Evolutionary conservation across 2,113 vertebrate genomes (phyloP), one percentile per base, ranked within the genome.

Genomic region (Illadopsis cleaveri): DNA sequence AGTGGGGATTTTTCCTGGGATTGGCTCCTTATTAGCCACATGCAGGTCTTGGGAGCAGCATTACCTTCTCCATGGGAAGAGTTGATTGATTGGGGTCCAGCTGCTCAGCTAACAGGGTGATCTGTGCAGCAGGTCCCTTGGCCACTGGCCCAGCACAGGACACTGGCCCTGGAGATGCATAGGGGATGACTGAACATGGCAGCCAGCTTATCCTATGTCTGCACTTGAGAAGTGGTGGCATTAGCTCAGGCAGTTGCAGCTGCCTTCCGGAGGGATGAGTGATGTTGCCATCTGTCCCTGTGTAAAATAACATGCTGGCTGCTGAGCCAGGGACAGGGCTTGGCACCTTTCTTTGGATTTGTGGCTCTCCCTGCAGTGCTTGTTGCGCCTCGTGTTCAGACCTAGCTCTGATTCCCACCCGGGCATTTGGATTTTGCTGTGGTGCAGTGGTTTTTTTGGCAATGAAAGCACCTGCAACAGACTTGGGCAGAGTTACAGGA

Each of bases 21-120:
- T 30, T 66, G 54, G 30, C 53, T 83, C 80, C 40, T 23, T 45
- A 31, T 40, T 61, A 48, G 15, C 27, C 14, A 2, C 10, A 11
- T 0, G 0, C 33, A 27, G 20, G 30, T 44, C 30, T 82, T 1
- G 1, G 53, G 33, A 51, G 23, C 20, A 28, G 51, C 79, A 42
- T 78, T 60, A 21, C 56, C 40, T 45, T 50, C 68, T 11, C 58
- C 24, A 33, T 1, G 0, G 64, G 56, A 61, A 64, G 57, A n/a
- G 12, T 23, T 16, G 37, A 24, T 50, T 56, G 23, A n/a, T 14
- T 0, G 0, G 30, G 25, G 16, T 12, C 57, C 71, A 33, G 50
- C 70, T 82, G 86, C 3, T 57, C 60, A 40, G 44, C 23, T 38
- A 7, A 50, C 0, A 5, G 53, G 61, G 8, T 3, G 11, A 42